These are phyloP conservation scores for Heterodera filipjevi DNA, from an alignment of 2,888 invertebrate species.

Conservation along the genomic window DNA sequence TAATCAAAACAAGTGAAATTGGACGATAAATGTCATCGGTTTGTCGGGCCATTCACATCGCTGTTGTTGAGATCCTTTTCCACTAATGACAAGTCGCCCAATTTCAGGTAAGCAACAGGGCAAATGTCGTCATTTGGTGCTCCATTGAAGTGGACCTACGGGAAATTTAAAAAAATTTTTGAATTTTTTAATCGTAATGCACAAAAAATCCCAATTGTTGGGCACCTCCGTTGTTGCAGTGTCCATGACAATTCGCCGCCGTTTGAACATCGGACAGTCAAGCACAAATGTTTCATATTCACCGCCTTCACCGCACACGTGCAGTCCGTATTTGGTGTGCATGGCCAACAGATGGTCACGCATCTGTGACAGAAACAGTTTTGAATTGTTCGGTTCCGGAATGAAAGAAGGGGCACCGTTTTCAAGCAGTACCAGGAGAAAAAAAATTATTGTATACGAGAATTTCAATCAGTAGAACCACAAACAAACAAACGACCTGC, in stretches of 20 bases:
- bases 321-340: constrained; percentile 83
- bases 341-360: constrained; percentile 84
- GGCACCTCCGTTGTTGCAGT: not conserved
- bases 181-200: no score
- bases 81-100: constrained; percentile 81
- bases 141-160: constrained; percentile 6
- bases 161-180: not conserved
- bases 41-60: no score
- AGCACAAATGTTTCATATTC: constrained; percentile 38
- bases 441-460: not conserved
- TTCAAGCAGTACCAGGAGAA: no score
- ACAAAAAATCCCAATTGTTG: no score
- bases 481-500: no score
- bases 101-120: constrained; percentile 89
- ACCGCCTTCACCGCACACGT: constrained; percentile 91
- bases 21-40: no score
- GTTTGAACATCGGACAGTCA: constrained; percentile 41
- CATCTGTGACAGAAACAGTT: no score
- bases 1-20: no score
- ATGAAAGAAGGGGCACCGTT: no score
- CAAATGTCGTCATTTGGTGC: constrained; percentile 81
- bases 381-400: no score
- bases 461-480: no score
- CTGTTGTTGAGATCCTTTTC: constrained; percentile 70
- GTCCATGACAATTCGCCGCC: constrained; percentile 38